Evolutionary conservation across 2,113 vertebrate genomes (phyloP), one percentile per base, ranked within the genome.

Genomic region (Labrus mixtus): DNA sequence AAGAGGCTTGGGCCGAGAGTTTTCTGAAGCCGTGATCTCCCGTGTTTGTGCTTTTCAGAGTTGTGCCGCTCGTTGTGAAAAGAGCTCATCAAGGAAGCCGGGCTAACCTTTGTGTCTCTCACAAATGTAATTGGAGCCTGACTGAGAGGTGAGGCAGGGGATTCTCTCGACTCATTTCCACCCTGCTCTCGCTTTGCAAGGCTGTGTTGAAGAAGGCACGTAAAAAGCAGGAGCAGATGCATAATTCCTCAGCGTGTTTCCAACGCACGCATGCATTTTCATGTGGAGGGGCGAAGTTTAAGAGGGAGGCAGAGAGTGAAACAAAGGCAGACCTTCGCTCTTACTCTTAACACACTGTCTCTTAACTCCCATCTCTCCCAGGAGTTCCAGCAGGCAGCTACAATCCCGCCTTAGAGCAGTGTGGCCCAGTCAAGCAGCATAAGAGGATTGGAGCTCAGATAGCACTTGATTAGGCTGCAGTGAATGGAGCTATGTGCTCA

Each of bases 371-470:
- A 37, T 55, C 29, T 56, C 72, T 83, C 72, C 71, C 22, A 60
- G 68, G 76, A 82, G 54, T 73, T 57, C 56, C 17, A 53, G 36
- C 39, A 17, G 20, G 60, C 74, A 66, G 53, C 57, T 72, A 16
- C 63, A 76, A 81, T 73, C 61, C 78, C 54, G 73, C 67, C 53
- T 73, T 41, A 67, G 33, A 82, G 55, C 56, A 78, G 66, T 50
- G 39, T 64, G 61, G 79, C 73, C 82, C 80, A 87, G 58, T 87
- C 78, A 83, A 50, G 85, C 89, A 84, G 78, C 51, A 82, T 86
- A 89, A 88, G 76, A 84, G 83, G 86, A 89, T 84, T 88, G 83
- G 67, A 54, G 78, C 78, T 80, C 80, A 88, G 87, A 89, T 82
- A 87, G 67, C 74, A 80, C 77, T 84, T 89, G 85, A 91, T 91